Evolutionary conservation across 2,797 vertebrate genomes (phyloP), one percentile per base, ranked within the genome.

Genomic region (Bovichtus diacanthus): DNA sequence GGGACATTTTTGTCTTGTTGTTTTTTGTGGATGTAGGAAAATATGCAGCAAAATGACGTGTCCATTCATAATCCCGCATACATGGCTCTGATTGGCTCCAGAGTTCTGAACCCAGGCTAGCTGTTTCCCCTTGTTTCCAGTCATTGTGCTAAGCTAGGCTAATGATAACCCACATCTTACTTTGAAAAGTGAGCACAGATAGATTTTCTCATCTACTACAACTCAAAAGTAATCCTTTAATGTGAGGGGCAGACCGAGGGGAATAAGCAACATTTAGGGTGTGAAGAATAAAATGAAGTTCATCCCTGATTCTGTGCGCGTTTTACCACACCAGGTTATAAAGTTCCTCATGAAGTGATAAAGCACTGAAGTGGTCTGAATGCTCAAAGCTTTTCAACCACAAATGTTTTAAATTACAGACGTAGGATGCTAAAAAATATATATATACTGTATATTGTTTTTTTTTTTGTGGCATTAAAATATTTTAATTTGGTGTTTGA

Each of bases 141-240:
- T 71, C 18, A 51, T 66, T 65, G 23, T 54, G 76, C 76, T 59
- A 66, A 53, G 68, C 61, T 71, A 78, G 7, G 60, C 53, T 65
- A 53, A 51, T 41, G 23, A 29, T 9, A 34, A 2, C 16, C 27
- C 10, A 11, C 3, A 4, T 27, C 1, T 18, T 9, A 11, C 8
- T 23, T 21, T 46, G n/a, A 21, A 9, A 34, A 11, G 27, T 68
- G 21, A 12, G 6, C 7, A 27, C 31, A 9, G 34, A 34, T 34
- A 34, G 1, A 18, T 49, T 23, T 36, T 18, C 31, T 36, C 5
- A 56, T 39, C 18, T 19, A 2, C 19, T 46, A 3, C 11, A 31
- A n/a, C 29, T 27, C 29, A 12, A 15, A 36, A 19, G 18, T 29
- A 1, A 63, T 21, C 34, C 63, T 65, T 12, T 9, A 43, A 19